Base-by-base conservation (phyloP, 2,113 vertebrate species). In the Harpagus bidentatus region DNA sequence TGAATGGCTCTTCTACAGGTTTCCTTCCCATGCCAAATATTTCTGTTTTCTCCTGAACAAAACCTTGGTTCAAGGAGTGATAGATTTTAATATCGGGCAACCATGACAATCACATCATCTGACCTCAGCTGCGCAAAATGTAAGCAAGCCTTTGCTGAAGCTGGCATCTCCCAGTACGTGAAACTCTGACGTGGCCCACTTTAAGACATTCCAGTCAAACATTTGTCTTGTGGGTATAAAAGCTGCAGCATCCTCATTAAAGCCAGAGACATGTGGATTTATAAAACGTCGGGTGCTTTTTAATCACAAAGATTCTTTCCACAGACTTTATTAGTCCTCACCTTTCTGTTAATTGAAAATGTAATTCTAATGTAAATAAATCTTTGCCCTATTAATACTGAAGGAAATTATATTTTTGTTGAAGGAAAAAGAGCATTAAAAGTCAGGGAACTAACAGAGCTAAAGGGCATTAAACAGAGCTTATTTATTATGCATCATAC, bases 401-500 rank as follows among this genome's bases (percentile, higher is more conserved):
- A 93, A 81, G 52, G 45, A 72, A 82, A 67, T 90, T 22, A 15
- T 8, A n/a, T 32, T 94, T 91, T 69, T 65, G 50, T 76, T 52
- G 72, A 56, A 94, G 83, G 86, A 78, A 79, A 79, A 91, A 67
- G 40, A 87, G 59, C 17, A 78, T 93, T 96, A 90, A 87, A 88
- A 92, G 48, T 79, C 67, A 86, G 48, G 43, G 38, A 94, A 36
- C 72, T 78, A 72, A 63, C 12, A 62, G 48, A 93, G 61, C 70
- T 92, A 81, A 82, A 90, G 77, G 82, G 52, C 93, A 91, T 71
- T 82, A 83, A 94, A 66, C n/a, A 50, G 53, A 50, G 32, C 63
- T 96, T 78, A 95, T 94, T 94, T 93, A 96, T 94, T 95, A 97
- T 97, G 88, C 88, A 97, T 90, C 90, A 92, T 36, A 34, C 56